These are phyloP conservation scores for Amazona guildingii DNA, from an alignment of 2,113 vertebrate species.

Conservation along the genomic window DNA sequence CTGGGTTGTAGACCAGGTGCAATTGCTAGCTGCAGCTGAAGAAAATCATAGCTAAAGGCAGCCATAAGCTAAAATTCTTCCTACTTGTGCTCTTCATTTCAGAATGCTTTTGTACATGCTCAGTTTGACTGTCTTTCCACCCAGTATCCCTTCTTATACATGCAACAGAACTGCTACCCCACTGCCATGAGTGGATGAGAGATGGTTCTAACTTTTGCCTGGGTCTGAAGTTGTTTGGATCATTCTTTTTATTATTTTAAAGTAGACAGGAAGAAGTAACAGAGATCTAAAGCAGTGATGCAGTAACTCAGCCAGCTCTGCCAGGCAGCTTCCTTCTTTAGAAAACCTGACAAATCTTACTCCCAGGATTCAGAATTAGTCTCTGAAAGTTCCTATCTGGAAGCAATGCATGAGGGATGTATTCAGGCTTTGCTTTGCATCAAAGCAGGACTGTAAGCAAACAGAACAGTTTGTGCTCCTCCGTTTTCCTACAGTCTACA, in stretches of 20 bases:
- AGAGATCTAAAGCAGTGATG: background rate
- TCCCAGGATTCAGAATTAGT: background rate
- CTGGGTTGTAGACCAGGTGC: background rate
- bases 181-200: background rate
- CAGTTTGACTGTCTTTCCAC: background rate
- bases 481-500: fast-evolving
- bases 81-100: background rate
- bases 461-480: background rate
- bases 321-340: background rate
- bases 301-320: background rate
- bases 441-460: background rate
- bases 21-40: background rate
- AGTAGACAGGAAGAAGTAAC: background rate
- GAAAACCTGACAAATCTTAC: background rate
- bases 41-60: background rate
- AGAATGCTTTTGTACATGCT: background rate
- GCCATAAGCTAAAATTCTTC: background rate
- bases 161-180: background rate
- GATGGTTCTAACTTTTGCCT: background rate
- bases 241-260: background rate
- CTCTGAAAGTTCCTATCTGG: background rate
- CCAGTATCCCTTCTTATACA: background rate
- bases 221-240: background rate
- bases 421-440: background rate
- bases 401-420: fast-evolving